These are phyloP conservation scores for Tetraodon nigroviridis DNA, from an alignment of 2,113 vertebrate genomes.

Conservation along the genomic window DNA sequence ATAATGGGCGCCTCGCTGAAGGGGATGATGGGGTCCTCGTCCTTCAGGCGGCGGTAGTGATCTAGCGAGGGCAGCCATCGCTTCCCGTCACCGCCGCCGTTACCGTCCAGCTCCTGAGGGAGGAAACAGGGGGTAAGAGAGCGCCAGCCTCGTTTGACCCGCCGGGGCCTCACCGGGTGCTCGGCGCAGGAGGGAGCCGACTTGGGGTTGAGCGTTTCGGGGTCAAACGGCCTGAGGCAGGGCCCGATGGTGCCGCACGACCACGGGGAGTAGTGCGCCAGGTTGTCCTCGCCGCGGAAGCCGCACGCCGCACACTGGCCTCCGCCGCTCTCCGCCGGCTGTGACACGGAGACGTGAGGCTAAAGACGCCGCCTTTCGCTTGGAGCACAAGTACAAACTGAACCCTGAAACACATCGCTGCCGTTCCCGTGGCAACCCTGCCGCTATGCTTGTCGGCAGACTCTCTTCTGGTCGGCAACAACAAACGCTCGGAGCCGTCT, in stretches of 20 bases:
- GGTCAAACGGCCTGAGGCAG: conserved; percentile 87
- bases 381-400: too few relatives aligned
- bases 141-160: neutral
- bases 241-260: conserved; percentile 88
- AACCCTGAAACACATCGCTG: too few relatives aligned
- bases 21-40: conserved; percentile 96
- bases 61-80: conserved; percentile 85
- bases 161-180: conserved; percentile 76
- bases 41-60: conserved; percentile 84
- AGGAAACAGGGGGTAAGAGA: neutral
- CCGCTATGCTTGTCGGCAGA: conserved; percentile 3
- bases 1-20: conserved; percentile 95
- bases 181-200: conserved; percentile 79
- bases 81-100: conserved; percentile 62
- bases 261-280: conserved; percentile 93
- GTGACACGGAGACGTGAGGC: conserved; percentile 24
- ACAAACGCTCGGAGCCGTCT: neutral
- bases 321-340: conserved; percentile 82
- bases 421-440: conserved; percentile 2
- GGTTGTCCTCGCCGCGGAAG: conserved; percentile 82
- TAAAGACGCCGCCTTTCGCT: neutral
- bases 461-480: neutral
- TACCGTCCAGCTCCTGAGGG: conserved; percentile 80
- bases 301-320: conserved; percentile 80
- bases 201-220: conserved; percentile 80